Conservation (phyloP, 30 jellyfish, hydroid and myxozoan species). For the Aurelia aurita complex sp. Pacific region DNA sequence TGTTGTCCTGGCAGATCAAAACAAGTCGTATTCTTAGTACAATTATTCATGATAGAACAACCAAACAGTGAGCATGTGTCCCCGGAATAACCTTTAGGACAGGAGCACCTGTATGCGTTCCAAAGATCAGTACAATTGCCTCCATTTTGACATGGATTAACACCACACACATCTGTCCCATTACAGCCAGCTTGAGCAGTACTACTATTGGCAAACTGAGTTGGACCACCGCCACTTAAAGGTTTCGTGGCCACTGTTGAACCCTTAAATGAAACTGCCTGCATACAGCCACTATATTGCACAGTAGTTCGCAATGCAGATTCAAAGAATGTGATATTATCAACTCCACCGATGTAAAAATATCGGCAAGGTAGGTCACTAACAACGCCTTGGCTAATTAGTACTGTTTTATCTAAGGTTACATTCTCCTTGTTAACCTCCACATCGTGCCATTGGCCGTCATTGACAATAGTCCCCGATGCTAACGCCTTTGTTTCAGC, state of each 20-base stretch:
- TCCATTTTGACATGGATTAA: slow-evolving; percentile 58
- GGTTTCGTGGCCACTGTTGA: slow-evolving; percentile 20
- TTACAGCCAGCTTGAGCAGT: slow-evolving; percentile 49
- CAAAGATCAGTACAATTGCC: slow-evolving; percentile 75
- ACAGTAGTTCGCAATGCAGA: slow-evolving; percentile 5
- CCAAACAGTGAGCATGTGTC: slow-evolving; percentile 60
- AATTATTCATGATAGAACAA: slow-evolving; percentile 39
- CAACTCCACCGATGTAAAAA: slow-evolving; percentile 59
- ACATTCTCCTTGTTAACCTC: slow-evolving; percentile 14
- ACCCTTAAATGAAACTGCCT: slow-evolving; percentile 44
- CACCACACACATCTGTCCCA: slow-evolving; percentile 62
- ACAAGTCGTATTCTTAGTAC: slow-evolving; percentile 37
- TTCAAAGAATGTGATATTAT: slow-evolving; percentile 23
- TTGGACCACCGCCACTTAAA: slow-evolving; percentile 23
- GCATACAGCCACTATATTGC: slow-evolving; percentile 68
- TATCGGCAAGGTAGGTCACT: slow-evolving; percentile 8
- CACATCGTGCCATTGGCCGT: slow-evolving; percentile 61
- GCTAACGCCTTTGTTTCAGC: slow-evolving; percentile 3
- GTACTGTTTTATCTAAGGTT: slow-evolving; percentile 14
- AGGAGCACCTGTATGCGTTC: slow-evolving; percentile 65
- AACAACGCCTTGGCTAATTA: slow-evolving; percentile 2
- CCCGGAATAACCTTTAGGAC: slow-evolving; percentile 72
- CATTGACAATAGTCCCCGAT: slow-evolving; percentile 10
- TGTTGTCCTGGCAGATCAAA: slow-evolving; percentile 44
- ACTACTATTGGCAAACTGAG: slow-evolving; percentile 22